A percentile compares a stretch with the other conserved stretches of the same genome.
Evolutionary conservation across 2,888 invertebrate species (phyloP).

Genomic region (Chrysomela aeneicollis): DNA sequence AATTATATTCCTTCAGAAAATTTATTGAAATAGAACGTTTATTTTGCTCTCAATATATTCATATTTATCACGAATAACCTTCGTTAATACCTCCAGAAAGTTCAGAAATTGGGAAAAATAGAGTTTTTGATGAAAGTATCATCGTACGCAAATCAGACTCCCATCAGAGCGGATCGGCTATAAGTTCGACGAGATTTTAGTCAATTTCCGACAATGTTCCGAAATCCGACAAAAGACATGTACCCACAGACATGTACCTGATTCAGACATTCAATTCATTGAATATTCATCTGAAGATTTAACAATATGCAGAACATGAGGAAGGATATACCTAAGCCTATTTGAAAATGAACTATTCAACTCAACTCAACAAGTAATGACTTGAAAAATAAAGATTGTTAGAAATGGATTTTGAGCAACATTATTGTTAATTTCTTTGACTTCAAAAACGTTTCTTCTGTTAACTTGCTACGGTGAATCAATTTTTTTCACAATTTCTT

Average conservation of each 20-base stretch:
- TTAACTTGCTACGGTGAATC: not conserved
- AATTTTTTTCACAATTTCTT: slow-evolving; percentile 11
- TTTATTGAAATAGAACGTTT: not conserved
- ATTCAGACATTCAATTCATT: slow-evolving; percentile 7
- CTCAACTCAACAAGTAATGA: not conserved
- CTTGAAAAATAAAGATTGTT: not conserved
- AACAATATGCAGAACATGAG: not conserved
- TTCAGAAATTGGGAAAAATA: not conserved
- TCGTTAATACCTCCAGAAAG: not conserved
- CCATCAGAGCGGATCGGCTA: slow-evolving; percentile 4
- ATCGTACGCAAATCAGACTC: slow-evolving; percentile 1
- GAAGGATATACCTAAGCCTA: not conserved
- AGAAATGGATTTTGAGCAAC: not conserved
- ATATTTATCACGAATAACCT: too few species aligned
- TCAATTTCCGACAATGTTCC: not conserved
- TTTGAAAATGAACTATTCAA: not conserved
- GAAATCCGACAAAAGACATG: not conserved
- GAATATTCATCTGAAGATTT: not conserved
- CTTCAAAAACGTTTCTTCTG: slow-evolving; percentile 9
- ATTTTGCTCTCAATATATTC: too few species aligned
- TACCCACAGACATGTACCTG: too few species aligned
- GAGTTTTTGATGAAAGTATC: slow-evolving; percentile 1
- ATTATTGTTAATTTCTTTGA: not conserved
- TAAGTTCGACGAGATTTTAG: slow-evolving; percentile 2
- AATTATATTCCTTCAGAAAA: not conserved